A percentile compares a stretch with the other conserved stretches of the same genome.
Conservation (phyloP, 2,888 invertebrate genomes). For the Monochamus alternatus region DNA sequence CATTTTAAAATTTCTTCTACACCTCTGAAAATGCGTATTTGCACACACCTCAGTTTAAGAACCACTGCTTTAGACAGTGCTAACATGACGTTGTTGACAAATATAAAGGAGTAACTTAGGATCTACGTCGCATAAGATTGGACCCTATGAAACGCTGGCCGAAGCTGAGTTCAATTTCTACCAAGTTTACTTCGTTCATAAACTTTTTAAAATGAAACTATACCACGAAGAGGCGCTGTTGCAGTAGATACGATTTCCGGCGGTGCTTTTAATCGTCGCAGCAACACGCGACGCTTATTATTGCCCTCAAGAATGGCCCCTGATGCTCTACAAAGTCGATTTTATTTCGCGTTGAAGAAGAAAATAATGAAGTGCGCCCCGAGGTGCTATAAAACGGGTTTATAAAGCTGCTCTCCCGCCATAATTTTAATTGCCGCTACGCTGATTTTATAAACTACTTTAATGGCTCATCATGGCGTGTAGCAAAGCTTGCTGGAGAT, state of each 20-base stretch:
- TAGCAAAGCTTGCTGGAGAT: slow-evolving; percentile 47
- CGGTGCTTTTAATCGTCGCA: neutral
- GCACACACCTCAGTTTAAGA: too few species aligned
- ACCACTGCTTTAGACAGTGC: too few species aligned
- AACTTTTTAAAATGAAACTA: neutral
- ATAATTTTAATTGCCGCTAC: slow-evolving; percentile 55
- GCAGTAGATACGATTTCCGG: neutral
- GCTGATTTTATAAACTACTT: slow-evolving; percentile 55
- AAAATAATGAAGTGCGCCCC: slow-evolving; percentile 49
- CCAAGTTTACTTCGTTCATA: neutral
- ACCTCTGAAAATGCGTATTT: too few species aligned
- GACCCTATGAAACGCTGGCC: too few species aligned
- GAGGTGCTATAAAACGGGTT: slow-evolving; percentile 51
- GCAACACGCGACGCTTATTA: slow-evolving; percentile 5
- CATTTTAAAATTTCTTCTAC: too few species aligned
- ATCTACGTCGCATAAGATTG: too few species aligned
- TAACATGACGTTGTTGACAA: too few species aligned
- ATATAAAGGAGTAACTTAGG: too few species aligned
- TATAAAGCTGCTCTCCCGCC: slow-evolving; percentile 46
- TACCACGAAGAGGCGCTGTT: neutral
- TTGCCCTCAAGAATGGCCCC: slow-evolving; percentile 11
- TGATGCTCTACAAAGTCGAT: slow-evolving; percentile 19
- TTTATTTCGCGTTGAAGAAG: slow-evolving; percentile 34
- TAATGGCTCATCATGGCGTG: slow-evolving; percentile 49
- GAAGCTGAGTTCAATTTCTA: neutral